Evolutionary conservation across 2,888 invertebrate genomes (phyloP).

Genomic region (Toxonevra muliebris): DNA sequence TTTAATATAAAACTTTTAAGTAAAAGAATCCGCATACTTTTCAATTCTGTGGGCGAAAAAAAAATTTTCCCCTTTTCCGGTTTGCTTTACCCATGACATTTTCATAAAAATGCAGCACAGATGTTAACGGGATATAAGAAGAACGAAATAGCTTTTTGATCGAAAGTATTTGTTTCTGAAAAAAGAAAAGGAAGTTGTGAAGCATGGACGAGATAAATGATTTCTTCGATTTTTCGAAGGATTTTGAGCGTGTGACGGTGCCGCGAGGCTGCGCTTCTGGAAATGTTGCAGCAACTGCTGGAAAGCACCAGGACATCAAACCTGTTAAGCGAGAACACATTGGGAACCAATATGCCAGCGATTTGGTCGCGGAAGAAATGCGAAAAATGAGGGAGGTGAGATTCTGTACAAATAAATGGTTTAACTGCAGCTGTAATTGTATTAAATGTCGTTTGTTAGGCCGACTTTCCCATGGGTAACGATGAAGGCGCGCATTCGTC

Average conservation of each 20-base stretch:
- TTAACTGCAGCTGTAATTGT: neutral
- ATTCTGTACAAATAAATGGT: neutral
- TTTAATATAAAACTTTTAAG: no score
- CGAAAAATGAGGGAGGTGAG: slow-evolving; percentile 51
- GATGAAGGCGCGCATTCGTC: slow-evolving; percentile 26
- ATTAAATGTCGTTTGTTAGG: neutral
- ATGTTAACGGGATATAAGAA: no score
- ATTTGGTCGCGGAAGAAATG: slow-evolving; percentile 48
- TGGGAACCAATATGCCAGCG: slow-evolving; percentile 52
- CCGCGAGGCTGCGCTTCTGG: slow-evolving; percentile 49
- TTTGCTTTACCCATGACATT: no score
- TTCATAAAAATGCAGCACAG: no score
- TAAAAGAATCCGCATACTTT: no score
- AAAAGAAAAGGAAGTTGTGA: no score
- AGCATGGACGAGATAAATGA: slow-evolving; percentile 59
- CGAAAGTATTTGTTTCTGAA: no score
- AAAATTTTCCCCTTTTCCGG: no score
- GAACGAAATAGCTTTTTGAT: no score
- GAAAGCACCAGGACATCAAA: slow-evolving; percentile 37
- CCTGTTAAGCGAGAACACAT: slow-evolving; percentile 51
- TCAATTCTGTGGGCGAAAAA: no score
- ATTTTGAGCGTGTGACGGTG: slow-evolving; percentile 49
- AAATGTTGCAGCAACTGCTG: slow-evolving; percentile 32
- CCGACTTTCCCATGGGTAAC: neutral
- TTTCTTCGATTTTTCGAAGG: slow-evolving; percentile 62